These are phyloP conservation scores for Tetramorium alpestre DNA, from an alignment of 1,140 invertebrate species.

Conservation along the genomic window DNA sequence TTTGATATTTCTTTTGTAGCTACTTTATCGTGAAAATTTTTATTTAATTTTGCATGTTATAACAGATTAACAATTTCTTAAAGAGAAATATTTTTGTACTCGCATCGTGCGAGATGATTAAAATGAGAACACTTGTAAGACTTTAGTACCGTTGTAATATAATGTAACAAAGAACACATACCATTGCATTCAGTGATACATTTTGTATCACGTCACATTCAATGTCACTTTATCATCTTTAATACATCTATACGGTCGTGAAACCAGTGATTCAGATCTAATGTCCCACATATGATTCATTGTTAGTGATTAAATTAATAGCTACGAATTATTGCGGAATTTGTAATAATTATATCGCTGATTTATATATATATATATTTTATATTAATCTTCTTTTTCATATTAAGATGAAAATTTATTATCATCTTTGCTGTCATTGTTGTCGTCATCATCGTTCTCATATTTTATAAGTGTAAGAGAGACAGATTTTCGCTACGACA, in stretches of 20 bases:
- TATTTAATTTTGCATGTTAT: conserved; percentile 27
- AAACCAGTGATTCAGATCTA: conserved; percentile 66
- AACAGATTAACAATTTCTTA: conserved; percentile 5
- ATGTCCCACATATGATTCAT: conserved; percentile 39
- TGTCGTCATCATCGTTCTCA: conserved; percentile 61
- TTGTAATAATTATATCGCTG: conserved; percentile 47
- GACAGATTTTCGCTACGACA: conserved; percentile 68
- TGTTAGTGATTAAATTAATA: conserved; percentile 66
- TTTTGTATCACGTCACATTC: conserved; percentile 57
- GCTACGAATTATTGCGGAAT: conserved; percentile 60
- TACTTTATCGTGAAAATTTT: conserved; percentile 25
- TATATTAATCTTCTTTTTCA: conserved; percentile 68
- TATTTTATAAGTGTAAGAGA: conserved; percentile 62
- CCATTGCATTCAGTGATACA: conserved; percentile 43
- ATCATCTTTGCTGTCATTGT: conserved; percentile 54
- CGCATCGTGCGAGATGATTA: conserved; percentile 50
- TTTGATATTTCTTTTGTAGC: conserved; percentile 29
- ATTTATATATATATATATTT: conserved; percentile 40
- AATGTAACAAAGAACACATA: conserved; percentile 45
- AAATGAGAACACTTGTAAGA: conserved; percentile 69
- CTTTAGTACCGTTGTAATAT: conserved; percentile 45
- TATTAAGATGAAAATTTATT: conserved; percentile 69
- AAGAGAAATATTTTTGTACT: conserved; percentile 27
- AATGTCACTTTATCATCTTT: conserved; percentile 59
- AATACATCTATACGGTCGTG: conserved; percentile 55